Base-by-base conservation (phyloP, 2,797 vertebrate genomes). In the Syngnathus rostellatus region DNA sequence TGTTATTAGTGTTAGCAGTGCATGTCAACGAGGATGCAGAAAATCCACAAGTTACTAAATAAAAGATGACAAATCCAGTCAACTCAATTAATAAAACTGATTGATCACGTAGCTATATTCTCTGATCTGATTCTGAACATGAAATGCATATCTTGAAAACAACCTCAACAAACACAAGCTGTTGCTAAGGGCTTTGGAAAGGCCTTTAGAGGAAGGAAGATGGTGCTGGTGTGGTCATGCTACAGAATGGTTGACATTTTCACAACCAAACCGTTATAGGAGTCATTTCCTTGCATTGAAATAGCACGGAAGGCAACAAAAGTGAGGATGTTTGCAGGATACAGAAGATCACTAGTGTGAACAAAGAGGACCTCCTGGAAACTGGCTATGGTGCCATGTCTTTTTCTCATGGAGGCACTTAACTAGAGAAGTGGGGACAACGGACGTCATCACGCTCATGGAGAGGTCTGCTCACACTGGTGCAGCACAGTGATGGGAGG, bases 271-370 rank as follows among this genome's bases (percentile, higher is more conserved):
- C 51, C 65, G 70, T 76, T 82, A 82, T 69, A 82, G 77, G 17
- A 68, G 78, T 76, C 75, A 84, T 83, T 91, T 92, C 89, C 90
- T 90, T 82, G 78, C 79, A 91, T 92, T 91, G 85, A 92, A 89
- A 87, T 68, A 45, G 73, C 9, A 68, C 79, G 81, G 83, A 87
- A 89, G 85, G 86, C 89, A 88, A 80, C 77, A 72, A 77, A 75
- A 61, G 68, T 79, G 48, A 78, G 82, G 85, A 87, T 83, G 81
- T 77, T 70, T 63, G 79, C 79, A 80, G 82, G 83, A 90, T 75
- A 81, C 64, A 73, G 77, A 72, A 81, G 75, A 85, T 85, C 75
- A 71, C 69, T 37, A 17, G 8, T 68, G 11, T 12, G 75, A 71
- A 87, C 82, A 85, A 81, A 84, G 64, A 76, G 74, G 75, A 66